A percentile compares a stretch with the other conserved stretches of the same genome.
Conservation (phyloP, 2,888 invertebrate species). For the Torymus aiolomorphi region DNA sequence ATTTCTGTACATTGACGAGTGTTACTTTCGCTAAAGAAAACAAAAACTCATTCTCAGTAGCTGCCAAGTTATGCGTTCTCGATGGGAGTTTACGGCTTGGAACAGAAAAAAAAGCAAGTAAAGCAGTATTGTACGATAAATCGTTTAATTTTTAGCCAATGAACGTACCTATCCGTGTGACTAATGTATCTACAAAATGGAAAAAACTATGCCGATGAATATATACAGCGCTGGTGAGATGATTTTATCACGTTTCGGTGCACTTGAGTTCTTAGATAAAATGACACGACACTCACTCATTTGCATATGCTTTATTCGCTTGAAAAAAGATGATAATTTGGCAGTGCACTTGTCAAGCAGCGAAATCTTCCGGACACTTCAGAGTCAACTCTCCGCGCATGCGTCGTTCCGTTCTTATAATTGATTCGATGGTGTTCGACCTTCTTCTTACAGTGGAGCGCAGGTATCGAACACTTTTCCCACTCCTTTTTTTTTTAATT, state of each 20-base stretch:
- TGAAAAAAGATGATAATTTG: no score
- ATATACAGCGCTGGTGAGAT: constrained; percentile 54
- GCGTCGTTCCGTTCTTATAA: no score
- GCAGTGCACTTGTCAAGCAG: no score
- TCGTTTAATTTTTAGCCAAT: constrained; percentile 41
- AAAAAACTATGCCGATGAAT: constrained; percentile 30
- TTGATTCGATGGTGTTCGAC: no score
- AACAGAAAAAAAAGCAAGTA: background rate
- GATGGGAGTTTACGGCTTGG: constrained; percentile 30
- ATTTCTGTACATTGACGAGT: constrained; percentile 68
- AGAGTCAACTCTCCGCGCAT: no score
- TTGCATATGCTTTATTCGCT: no score
- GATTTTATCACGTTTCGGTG: constrained; percentile 31
- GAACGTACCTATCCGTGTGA: constrained; percentile 56
- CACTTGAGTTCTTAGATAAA: background rate
- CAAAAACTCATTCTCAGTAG: constrained; percentile 1
- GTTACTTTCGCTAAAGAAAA: constrained; percentile 12
- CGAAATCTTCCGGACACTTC: no score
- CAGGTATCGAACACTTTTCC: no score
- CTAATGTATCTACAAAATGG: constrained; percentile 40
- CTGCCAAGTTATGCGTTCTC: constrained; percentile 14
- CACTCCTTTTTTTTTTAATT: background rate
- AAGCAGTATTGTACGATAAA: constrained; percentile 6
- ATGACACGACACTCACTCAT: background rate
- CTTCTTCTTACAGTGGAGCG: no score